Evolutionary conservation across 1,140 invertebrate species (phyloP), one percentile per base, ranked within the genome.

Genomic region (Holcopasites calliopsidis): DNA sequence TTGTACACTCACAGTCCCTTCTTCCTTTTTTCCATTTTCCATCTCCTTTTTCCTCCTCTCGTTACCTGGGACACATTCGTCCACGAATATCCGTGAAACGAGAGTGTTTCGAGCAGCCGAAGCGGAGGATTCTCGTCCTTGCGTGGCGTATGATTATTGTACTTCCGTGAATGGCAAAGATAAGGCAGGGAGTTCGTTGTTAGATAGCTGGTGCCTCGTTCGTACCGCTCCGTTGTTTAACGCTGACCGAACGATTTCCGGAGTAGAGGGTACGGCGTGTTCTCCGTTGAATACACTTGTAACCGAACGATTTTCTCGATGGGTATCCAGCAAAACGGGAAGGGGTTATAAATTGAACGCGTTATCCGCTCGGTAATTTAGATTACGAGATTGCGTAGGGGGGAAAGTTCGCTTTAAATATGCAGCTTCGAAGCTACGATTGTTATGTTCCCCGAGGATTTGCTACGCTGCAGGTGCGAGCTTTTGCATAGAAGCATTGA

Each of bases 131-230:
- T n/a, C 16, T 33, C 38, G 57, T n/a, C n/a, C n/a, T 28, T 11
- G 6, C 33, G 21, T 11, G 8, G 21, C 58, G 42, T 35, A 13
- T 35, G 60, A 61, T 79, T 54, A 61, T 77, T 38, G 64, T 54
- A 62, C 66, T 77, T 64, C 68, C 49, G 42, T 28, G 60, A 71
- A 49, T 26, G 50, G 26, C 42, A 40, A 11, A 57, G 58, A 71
- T 42, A 69, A 79, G 33, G 16, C 35, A 57, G 31, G 42, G 35
- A 49, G 33, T 49, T 77, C 28, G 49, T 79, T 58, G 42, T 11
- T 16, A 38, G 69, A 71, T 71, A 71, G 44, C 42, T 28, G 11
- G 18, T 1, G 3, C 18, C 11, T 18, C n/a, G 65, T 18, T 40
- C n/a, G 64, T 68, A 70, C 49, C 68, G 54, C 8, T 4, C 8